A percentile compares a stretch with the other conserved stretches of the same genome.
Evolutionary conservation across 2,888 invertebrate species (phyloP).

Genomic region (Dynastes hyllus): DNA sequence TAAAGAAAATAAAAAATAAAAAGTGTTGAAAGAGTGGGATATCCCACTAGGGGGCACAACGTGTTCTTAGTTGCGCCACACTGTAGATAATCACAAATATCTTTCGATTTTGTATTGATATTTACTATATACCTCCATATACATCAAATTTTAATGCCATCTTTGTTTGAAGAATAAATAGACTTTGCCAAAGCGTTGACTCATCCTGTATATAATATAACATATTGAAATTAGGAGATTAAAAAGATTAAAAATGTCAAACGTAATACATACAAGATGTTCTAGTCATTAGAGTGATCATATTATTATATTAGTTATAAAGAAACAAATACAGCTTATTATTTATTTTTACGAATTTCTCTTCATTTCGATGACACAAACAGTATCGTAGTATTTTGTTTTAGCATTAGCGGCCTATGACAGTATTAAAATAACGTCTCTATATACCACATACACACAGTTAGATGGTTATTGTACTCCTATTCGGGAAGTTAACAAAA

Average conservation of each 20-base stretch:
- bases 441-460: too few species aligned
- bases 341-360: conserved; percentile 54
- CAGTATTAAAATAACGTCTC: conserved; percentile 59
- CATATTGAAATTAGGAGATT: conserved; percentile 10
- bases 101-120: too few species aligned
- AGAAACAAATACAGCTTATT: conserved; percentile 45
- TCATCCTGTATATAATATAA: too few species aligned
- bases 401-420: conserved; percentile 60
- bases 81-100: too few species aligned
- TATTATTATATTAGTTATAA: conserved; percentile 34
- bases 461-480: conserved; percentile 32
- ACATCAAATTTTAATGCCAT: too few species aligned
- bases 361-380: conserved; percentile 38
- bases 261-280: conserved; percentile 40
- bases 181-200: too few species aligned
- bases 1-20: too few species aligned
- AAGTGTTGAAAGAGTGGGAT: too few species aligned
- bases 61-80: too few species aligned
- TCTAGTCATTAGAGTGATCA: conserved; percentile 50
- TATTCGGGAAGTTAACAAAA: conserved; percentile 6
- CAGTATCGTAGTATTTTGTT: conserved; percentile 56
- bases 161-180: too few species aligned
- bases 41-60: too few species aligned
- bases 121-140: too few species aligned
- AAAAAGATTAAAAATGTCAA: conserved; percentile 24